phyloP scores from a whole-genome alignment of 2,113 vertebrate species.

The Formicarius rufipectus region DNA sequence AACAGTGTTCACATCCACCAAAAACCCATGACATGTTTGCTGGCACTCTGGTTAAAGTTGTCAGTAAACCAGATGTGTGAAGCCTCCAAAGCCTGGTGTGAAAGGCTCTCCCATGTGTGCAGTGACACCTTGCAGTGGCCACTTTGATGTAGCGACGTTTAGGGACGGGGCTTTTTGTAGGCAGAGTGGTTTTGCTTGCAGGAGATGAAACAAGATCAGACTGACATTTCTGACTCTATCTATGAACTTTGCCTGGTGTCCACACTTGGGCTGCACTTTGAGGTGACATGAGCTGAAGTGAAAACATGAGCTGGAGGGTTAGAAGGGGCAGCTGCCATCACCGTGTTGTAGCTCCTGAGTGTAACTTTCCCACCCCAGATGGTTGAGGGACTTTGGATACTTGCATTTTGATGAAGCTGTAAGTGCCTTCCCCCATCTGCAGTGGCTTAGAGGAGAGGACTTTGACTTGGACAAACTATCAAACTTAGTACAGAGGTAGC shows the following conservation, averaged over 20 bases:
- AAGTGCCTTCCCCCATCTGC: background rate
- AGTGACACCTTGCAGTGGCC: background rate
- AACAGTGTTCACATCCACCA: background rate
- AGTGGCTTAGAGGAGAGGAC: background rate
- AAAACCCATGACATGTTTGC: background rate
- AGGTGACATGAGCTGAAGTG: background rate
- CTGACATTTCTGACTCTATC: conserved; percentile 14
- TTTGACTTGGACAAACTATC: background rate
- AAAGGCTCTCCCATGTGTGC: background rate
- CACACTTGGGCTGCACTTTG: background rate
- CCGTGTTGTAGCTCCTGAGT: background rate
- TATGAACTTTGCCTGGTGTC: conserved; percentile 15
- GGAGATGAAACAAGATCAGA: background rate
- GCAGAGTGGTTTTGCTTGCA: background rate
- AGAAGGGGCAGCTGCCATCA: background rate
- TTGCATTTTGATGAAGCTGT: background rate
- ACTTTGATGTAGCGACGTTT: accelerated
- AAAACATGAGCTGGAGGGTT: background rate
- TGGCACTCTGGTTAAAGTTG: background rate
- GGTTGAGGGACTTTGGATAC: background rate
- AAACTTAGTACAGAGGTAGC: background rate
- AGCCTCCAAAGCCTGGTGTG: accelerated
- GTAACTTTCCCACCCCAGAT: background rate
- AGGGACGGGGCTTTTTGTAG: background rate
- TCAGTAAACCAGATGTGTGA: background rate